These are phyloP conservation scores for Caenorhabditis sp. DNA, from an alignment of 2,888 invertebrate genomes.

Conservation along the genomic window DNA sequence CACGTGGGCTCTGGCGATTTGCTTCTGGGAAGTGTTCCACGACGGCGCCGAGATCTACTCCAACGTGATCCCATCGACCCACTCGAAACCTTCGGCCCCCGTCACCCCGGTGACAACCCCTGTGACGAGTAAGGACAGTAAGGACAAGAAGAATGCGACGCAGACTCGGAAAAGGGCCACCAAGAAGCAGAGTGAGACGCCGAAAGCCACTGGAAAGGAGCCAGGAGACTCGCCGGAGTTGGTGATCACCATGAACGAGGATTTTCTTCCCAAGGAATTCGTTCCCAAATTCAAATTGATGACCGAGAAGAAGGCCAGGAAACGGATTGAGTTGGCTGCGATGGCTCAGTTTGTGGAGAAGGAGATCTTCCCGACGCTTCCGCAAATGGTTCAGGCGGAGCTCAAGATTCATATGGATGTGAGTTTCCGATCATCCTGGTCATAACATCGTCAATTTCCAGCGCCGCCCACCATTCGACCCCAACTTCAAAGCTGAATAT, in stretches of 20 bases:
- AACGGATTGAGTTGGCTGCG: not conserved
- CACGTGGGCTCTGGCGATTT: conserved; percentile 44
- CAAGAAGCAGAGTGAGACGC: not conserved
- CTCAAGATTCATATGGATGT: conserved; percentile 16
- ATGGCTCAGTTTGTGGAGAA: conserved; percentile 21
- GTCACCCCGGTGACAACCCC: not conserved
- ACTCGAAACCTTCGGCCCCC: not conserved
- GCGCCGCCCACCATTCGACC: not conserved
- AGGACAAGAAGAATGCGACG: not conserved
- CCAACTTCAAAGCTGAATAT: not conserved
- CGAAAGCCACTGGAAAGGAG: not conserved
- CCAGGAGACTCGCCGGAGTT: not conserved
- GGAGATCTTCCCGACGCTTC: conserved; percentile 18
- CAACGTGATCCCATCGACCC: not conserved
- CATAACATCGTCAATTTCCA: not conserved
- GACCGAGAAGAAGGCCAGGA: not conserved
- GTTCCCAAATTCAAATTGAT: conserved; percentile 7
- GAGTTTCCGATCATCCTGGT: not conserved
- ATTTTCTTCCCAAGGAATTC: conserved; percentile 15
- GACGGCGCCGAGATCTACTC: conserved; percentile 48
- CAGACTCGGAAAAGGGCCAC: conserved; percentile 1
- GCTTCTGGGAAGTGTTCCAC: conserved; percentile 56
- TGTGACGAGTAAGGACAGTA: not conserved
- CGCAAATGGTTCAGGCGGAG: conserved; percentile 16
- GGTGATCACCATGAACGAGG: conserved; percentile 30